These are phyloP conservation scores for Petrocephalus schoutedeni DNA, from an alignment of 2,797 vertebrate genomes.

Conservation along the genomic window DNA sequence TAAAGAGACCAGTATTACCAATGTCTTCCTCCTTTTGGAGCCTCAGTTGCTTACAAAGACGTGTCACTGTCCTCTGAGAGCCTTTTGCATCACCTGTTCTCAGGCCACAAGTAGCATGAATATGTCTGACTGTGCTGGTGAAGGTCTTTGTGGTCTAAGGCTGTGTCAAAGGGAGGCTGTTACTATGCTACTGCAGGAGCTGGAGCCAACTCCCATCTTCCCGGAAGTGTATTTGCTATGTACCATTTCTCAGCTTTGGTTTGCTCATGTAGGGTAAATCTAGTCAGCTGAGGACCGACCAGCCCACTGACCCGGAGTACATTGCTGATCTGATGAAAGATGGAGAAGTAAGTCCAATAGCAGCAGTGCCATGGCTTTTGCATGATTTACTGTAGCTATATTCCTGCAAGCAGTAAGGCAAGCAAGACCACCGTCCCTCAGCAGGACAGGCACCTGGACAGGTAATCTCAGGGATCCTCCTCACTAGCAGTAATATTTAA, in stretches of 20 bases:
- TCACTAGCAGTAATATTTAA: not conserved
- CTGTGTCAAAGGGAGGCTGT: not conserved
- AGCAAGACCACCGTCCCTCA: not conserved
- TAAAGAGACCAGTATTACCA: not conserved
- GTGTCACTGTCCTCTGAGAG: not conserved
- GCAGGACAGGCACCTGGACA: not conserved
- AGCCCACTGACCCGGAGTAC: slow-evolving; percentile 51
- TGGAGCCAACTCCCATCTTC: too few species aligned
- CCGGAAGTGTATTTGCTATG: not conserved
- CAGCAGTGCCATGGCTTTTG: not conserved
- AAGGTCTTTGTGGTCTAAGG: not conserved
- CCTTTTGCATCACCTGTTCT: not conserved
- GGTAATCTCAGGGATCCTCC: not conserved
- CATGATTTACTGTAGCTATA: slow-evolving; percentile 8
- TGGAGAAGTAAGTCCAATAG: slow-evolving; percentile 57
- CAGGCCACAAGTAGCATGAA: not conserved
- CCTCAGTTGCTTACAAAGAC: not conserved
- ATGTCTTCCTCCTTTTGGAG: not conserved
- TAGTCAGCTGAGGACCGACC: slow-evolving; percentile 51
- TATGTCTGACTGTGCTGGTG: not conserved
- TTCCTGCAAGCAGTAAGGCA: not conserved
- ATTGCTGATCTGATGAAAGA: slow-evolving; percentile 41
- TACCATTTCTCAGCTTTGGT: slow-evolving; percentile 56
- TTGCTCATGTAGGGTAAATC: slow-evolving; percentile 66
- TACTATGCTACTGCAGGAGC: not conserved